Evolutionary conservation across 30 jellyfish, hydroid and myxozoan species (phyloP).

Genomic region (Aurelia aurita complex sp. Pacific): DNA sequence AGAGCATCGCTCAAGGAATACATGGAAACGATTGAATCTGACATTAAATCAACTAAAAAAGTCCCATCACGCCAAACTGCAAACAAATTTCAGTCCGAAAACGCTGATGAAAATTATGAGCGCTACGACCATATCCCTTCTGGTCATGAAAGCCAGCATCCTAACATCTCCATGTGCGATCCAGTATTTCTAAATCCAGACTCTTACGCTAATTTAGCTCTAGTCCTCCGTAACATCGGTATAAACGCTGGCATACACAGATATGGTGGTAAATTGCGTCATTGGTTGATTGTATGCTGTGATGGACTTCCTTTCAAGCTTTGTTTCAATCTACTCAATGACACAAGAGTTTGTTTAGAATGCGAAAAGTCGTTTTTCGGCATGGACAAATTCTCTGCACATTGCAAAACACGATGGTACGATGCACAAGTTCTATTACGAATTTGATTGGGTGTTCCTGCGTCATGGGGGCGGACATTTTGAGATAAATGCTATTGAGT

Average conservation of each 20-base stretch:
- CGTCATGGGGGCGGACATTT: no score
- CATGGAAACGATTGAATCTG: constrained; percentile 4
- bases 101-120: constrained; percentile 2
- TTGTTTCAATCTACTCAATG: background rate
- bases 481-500: background rate
- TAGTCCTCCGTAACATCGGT: background rate
- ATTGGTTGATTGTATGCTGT: constrained; percentile 10
- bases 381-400: no score
- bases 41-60: background rate
- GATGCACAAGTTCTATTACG: no score
- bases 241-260: constrained; percentile 14
- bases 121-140: constrained; percentile 19
- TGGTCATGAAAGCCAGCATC: background rate
- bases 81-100: no score
- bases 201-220: no score
- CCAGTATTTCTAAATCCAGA: background rate
- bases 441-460: no score
- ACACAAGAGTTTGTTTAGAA: background rate
- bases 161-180: constrained; percentile 7
- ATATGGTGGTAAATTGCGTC: background rate
- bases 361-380: no score
- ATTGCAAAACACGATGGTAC: no score
- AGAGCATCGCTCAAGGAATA: constrained; percentile 9
- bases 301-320: constrained; percentile 10
- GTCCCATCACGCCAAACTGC: no score